Percentiles rank a stretch among this genome's conserved stretches.
These are phyloP conservation scores for Crossaster papposus DNA, from an alignment of 53 echinoderm and acorn worm species.

Conservation along the genomic window DNA sequence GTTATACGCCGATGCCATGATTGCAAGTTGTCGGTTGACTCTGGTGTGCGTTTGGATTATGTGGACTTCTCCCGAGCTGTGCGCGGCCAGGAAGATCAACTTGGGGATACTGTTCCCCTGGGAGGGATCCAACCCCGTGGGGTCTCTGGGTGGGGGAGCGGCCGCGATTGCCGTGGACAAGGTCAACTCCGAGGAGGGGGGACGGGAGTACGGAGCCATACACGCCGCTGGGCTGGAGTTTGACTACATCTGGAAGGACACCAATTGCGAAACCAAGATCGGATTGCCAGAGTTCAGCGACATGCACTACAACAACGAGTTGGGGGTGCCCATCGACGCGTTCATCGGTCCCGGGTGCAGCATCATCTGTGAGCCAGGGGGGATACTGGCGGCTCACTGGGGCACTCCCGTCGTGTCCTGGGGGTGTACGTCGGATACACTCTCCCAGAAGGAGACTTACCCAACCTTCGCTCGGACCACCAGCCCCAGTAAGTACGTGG, in stretches of 20 bases:
- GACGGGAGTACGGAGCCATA: conserved; percentile 26
- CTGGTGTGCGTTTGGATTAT: conserved; percentile 27
- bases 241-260: conserved; percentile 73
- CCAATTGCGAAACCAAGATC: conserved; percentile 59
- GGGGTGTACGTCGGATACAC: conserved; percentile 66
- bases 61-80: neutral
- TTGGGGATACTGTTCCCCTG: conserved; percentile 58
- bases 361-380: conserved; percentile 79
- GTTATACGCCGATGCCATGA: conserved; percentile 3
- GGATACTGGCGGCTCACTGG: conserved; percentile 73
- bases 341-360: conserved; percentile 79
- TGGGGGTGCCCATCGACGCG: conserved; percentile 60
- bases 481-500: conserved; percentile 47
- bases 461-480: conserved; percentile 73
- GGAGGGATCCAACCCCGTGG: conserved; percentile 55
- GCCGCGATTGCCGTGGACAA: conserved; percentile 45
- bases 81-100: conserved; percentile 27
- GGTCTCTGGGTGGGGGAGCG: conserved; percentile 57
- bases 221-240: conserved; percentile 50
- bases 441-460: conserved; percentile 71
- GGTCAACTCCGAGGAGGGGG: conserved; percentile 29
- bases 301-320: conserved; percentile 52
- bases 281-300: conserved; percentile 69
- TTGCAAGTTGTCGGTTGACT: neutral
- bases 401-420: conserved; percentile 77